phyloP scores from a whole-genome alignment of 2,888 invertebrate species.

The Amphipoea oculea region DNA sequence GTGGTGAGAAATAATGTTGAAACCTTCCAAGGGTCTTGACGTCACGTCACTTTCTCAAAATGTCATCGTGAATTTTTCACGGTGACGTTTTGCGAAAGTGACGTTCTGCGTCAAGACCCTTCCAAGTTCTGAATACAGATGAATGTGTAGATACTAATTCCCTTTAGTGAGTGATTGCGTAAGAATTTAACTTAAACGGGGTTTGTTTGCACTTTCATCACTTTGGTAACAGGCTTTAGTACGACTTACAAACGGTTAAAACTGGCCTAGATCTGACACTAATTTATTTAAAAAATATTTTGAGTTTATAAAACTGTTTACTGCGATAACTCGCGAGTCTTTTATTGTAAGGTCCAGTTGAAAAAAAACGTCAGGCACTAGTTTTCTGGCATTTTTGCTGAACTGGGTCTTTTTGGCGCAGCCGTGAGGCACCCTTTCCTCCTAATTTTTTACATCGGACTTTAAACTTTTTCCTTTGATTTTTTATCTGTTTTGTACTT shows the following conservation, averaged over 20 bases:
- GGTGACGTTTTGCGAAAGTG: no score
- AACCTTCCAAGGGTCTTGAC: background rate
- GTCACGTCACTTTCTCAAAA: no score
- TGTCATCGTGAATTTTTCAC: no score
- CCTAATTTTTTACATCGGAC: background rate
- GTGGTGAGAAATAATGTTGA: background rate
- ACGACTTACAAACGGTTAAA: background rate
- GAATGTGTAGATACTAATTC: background rate
- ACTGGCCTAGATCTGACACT: conserved; percentile 31
- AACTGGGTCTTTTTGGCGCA: background rate
- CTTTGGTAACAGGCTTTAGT: background rate
- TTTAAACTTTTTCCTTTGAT: background rate
- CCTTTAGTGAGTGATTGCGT: background rate
- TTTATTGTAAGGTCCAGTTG: background rate
- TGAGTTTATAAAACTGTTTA: background rate
- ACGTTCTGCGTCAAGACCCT: no score
- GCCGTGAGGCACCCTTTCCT: background rate
- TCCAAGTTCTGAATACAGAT: background rate
- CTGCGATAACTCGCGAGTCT: background rate
- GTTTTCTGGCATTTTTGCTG: background rate
- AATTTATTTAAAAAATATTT: background rate
- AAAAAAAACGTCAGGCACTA: background rate
- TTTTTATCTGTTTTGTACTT: no score
- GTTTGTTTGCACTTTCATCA: background rate
- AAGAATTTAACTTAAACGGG: background rate